A percentile compares a stretch with the other conserved stretches of the same genome.
phyloP scores from a whole-genome alignment of 2,113 vertebrate species.

The Promerops cafer region DNA sequence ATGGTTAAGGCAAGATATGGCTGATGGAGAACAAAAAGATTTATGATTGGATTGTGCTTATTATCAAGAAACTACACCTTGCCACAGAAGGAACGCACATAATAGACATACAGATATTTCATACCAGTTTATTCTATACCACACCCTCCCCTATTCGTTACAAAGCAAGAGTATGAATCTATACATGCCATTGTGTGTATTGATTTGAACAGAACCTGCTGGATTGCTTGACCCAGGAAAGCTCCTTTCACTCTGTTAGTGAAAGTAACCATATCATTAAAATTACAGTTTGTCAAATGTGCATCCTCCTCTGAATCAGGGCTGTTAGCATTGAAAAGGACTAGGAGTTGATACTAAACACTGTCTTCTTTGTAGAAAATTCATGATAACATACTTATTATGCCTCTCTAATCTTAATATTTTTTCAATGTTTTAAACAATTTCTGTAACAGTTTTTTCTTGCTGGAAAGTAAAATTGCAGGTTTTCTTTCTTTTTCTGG shows the following conservation, averaged over 20 bases:
- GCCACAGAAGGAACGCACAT: neutral
- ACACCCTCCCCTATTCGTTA: neutral
- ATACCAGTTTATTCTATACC: neutral
- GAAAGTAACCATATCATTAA: neutral
- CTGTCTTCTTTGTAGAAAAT: neutral
- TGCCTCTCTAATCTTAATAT: neutral
- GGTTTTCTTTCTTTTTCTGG: neutral
- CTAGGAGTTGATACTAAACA: neutral
- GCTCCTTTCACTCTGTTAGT: neutral
- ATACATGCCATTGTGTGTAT: neutral
- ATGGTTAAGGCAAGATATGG: neutral
- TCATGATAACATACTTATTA: neutral
- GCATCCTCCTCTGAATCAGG: neutral
- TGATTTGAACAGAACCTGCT: neutral
- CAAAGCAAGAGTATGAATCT: neutral
- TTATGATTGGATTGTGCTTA: neutral
- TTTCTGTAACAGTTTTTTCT: neutral
- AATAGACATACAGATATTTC: neutral
- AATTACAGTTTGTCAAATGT: neutral
- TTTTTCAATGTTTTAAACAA: neutral
- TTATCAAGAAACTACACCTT: neutral
- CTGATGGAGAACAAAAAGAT: neutral
- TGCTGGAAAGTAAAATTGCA: neutral
- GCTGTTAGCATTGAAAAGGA: neutral
- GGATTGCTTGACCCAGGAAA: neutral